Conservation (phyloP, 2,888 invertebrate genomes). For the Cyclophora albipunctata region DNA sequence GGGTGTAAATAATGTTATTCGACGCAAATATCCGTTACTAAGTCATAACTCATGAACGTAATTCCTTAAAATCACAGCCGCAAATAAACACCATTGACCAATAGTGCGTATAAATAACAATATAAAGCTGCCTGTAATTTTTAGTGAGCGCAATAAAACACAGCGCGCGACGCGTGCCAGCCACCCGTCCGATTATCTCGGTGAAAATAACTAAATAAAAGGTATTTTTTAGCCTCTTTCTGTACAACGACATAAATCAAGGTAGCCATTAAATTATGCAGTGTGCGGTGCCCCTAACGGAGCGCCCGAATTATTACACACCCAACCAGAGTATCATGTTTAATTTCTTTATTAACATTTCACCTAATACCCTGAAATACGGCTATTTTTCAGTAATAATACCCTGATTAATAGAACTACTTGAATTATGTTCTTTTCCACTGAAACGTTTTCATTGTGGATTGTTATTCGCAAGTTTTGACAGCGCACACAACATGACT, state of each 20-base stretch:
- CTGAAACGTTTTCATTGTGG: too few species aligned
- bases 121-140: constrained; percentile 14
- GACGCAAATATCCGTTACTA: too few species aligned
- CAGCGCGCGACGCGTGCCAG: constrained; percentile 10
- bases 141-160: constrained; percentile 13
- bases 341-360: not conserved
- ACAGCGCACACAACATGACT: too few species aligned
- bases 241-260: constrained; percentile 35
- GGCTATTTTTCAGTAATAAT: too few species aligned
- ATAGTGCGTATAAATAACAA: constrained; percentile 16
- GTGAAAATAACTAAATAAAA: constrained; percentile 16
- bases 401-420: not conserved
- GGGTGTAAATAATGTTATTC: too few species aligned
- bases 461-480: too few species aligned
- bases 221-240: constrained; percentile 9
- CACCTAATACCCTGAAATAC: too few species aligned
- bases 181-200: constrained; percentile 15
- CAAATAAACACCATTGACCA: constrained; percentile 6
- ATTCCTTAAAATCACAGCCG: not conserved
- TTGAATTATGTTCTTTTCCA: not conserved
- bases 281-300: constrained; percentile 22
- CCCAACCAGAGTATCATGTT: not conserved
- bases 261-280: constrained; percentile 44
- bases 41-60: too few species aligned
- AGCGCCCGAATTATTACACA: constrained; percentile 32